Conservation (phyloP, 2,113 vertebrate species). For the Rousettus leschenaultii region DNA sequence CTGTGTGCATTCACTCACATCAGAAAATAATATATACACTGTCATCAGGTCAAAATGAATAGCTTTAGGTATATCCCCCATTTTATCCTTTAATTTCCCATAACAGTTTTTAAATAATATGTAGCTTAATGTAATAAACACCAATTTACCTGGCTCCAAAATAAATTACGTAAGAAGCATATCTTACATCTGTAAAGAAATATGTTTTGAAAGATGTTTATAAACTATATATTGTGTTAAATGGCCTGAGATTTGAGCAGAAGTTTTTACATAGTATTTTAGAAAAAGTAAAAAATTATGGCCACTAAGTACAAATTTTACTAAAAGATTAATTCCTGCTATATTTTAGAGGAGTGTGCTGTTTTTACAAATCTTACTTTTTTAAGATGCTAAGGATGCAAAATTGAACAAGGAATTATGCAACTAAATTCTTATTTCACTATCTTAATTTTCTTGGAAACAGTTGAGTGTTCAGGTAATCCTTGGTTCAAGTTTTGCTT, state of each 20-base stretch:
- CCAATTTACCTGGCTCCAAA: background rate
- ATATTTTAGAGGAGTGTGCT: background rate
- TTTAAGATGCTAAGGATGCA: background rate
- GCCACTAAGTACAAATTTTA: background rate
- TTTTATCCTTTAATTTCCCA: background rate
- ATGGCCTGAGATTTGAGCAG: background rate
- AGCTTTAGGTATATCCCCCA: background rate
- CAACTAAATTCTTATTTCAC: conserved; percentile 7
- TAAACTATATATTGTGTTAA: background rate
- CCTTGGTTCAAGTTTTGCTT: background rate
- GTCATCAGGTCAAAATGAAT: background rate
- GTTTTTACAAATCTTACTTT: background rate
- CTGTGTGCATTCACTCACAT: background rate
- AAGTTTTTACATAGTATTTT: background rate
- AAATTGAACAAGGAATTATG: background rate
- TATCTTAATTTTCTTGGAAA: conserved; percentile 4
- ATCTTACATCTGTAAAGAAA: background rate
- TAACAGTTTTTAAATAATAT: background rate
- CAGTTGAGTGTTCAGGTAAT: background rate
- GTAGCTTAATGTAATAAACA: background rate
- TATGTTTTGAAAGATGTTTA: background rate
- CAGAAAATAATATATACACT: background rate
- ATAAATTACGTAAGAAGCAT: background rate
- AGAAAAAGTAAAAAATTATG: background rate
- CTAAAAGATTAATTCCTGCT: background rate